Evolutionary conservation across 2,888 invertebrate genomes (phyloP), one percentile per base, ranked within the genome.

Genomic region (Plebejus melissa): DNA sequence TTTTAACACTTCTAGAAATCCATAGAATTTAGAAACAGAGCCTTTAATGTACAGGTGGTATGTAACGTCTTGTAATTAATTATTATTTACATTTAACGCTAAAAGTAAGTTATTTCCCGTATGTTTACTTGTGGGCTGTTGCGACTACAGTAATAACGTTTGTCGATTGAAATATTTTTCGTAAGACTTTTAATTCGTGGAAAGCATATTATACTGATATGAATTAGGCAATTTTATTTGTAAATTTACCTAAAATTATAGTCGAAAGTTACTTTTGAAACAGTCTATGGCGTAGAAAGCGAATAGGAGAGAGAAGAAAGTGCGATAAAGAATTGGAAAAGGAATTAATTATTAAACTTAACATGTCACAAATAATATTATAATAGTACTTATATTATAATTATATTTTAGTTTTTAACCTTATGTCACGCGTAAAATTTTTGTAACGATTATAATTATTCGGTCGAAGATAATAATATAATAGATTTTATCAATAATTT

Each of bases 1-100:
- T 72, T 54, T 72, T 46, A 32, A 32, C 72, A 72, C 72, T 54
- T 72, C 46, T 50, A 72, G 72, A 54, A 54, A 72, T 72, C 46
- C 50, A 72, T 32, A 32, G 32, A 54, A 72, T 72, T 54, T 50
- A 72, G 32, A 72, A 72, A 72, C 54, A 72, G 28, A 16, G 7
- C 72, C 54, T 50, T 72, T 72, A 72, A 54, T 13, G 72, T 28
- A 54, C 28, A 54, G 28, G 54, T 72, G 54, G 28, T 71, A 72
- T 72, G 28, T 32, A 71, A 54, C 54, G 71, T 71, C 11, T 71
- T 22, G 70, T 70, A 70, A 71, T 72, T 72, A 22, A 72, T 72
- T 72, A 54, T 72, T 72, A 50, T 50, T 7, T 72, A 50, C 46
- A 46, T 71, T 70, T 71, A 46, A 71, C 28, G 36, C 65, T 65